Percentiles rank a stretch among this genome's conserved stretches.
Conservation (phyloP, 2,888 invertebrate species). For the Arge pagana region DNA sequence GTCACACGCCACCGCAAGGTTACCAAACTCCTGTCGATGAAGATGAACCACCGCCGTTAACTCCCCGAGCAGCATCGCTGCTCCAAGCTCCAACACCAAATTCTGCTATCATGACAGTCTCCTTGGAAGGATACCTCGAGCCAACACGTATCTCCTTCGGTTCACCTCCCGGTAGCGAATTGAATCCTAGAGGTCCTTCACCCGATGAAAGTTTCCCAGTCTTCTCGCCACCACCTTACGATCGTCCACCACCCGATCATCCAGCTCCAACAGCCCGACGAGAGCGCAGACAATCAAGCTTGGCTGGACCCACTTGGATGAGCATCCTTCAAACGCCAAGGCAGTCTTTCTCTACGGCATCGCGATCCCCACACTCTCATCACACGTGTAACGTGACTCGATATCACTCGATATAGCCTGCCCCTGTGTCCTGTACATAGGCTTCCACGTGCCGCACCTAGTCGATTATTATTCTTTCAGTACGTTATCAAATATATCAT, state of each 20-base stretch:
- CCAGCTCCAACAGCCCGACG: slow-evolving; percentile 40
- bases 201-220: slow-evolving; percentile 85
- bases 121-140: slow-evolving; percentile 84
- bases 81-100: slow-evolving; percentile 77
- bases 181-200: slow-evolving; percentile 69
- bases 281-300: slow-evolving; percentile 55
- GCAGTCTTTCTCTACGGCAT: slow-evolving; percentile 78
- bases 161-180: slow-evolving; percentile 76
- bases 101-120: slow-evolving; percentile 82
- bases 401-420: slow-evolving; percentile 26
- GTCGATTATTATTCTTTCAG: slow-evolving; percentile 25
- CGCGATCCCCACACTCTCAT: slow-evolving; percentile 78
- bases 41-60: slow-evolving; percentile 55
- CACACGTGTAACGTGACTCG: slow-evolving; percentile 83
- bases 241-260: slow-evolving; percentile 45
- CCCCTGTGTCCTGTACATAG: slow-evolving; percentile 47
- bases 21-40: slow-evolving; percentile 81
- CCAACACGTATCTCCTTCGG: slow-evolving; percentile 81
- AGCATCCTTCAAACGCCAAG: slow-evolving; percentile 65
- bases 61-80: slow-evolving; percentile 63
- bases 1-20: slow-evolving; percentile 69
- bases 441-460: slow-evolving; percentile 38
- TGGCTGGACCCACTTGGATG: slow-evolving; percentile 63
- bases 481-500: no score
- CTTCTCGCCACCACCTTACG: slow-evolving; percentile 80